Base-by-base conservation (phyloP, 2,113 vertebrate genomes). In the Saguinus midas region DNA sequence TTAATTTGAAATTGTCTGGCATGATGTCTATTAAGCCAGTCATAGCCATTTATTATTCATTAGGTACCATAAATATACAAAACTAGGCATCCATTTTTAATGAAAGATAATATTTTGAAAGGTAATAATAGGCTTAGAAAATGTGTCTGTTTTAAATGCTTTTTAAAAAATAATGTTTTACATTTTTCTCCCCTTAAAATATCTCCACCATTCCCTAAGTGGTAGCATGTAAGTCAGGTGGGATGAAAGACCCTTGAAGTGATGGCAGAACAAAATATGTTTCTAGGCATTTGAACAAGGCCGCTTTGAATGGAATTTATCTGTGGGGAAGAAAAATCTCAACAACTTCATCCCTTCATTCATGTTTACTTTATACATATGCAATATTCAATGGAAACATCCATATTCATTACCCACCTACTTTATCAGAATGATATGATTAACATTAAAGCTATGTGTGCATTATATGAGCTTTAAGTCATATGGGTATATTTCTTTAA, bases 61-160 rank as follows among this genome's bases (percentile, higher is more conserved):
- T 86, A 85, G 61, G 43, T 82, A 55, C 52, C 79, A 96, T 87
- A 91, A 91, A 64, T 83, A 87, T 45, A 95, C 64, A 96, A 96
- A 95, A 91, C 0, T 70, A 83, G 68, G 35, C 70, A 97, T 93
- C n/a, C 29, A 94, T 97, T 96, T 96, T 96, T 93, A 93, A 96
- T 96, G 61, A 91, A 58, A 93, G 37, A 83, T 92, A 96, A 87
- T 94, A 50, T 79, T 95, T 91, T 81, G 55, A 80, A 87, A 94
- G 86, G 57, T 43, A 96, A 86, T 83, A 95, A 81, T 87, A 87
- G 29, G 79, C 25, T 43, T 85, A 94, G 72, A 88, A 96, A 96
- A 70, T 90, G n/a, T 2, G n/a, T 29, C 55, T 3, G 0, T 90
- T 96, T 94, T 90, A 81, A 91, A 75, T 45, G 16, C 1, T 75